Evolutionary conservation across 2,888 invertebrate genomes (phyloP), one percentile per base, ranked within the genome.

Genomic region (Trissolcus japonicus): DNA sequence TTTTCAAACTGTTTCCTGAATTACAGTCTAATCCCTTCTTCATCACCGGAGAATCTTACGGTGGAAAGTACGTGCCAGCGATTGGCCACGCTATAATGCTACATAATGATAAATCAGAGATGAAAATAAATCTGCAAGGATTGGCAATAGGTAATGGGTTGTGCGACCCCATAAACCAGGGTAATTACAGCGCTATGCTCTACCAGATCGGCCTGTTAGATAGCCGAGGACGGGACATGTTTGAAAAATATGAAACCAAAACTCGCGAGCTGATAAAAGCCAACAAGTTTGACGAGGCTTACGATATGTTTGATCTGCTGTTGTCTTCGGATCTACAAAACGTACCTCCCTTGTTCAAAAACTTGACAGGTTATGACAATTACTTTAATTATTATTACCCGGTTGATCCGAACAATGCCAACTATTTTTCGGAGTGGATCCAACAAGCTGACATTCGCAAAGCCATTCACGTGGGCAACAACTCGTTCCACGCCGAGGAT

Each of bases 1-100:
- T 98, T 87, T 97, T 96, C 87, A 91, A 93, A 79, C 86, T 98
- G 0, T 98, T 97, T 86, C 94, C 94, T 0, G 93, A 95, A 82
- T 90, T 94, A 29, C 92, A 92, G 83, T 85, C 90, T 0, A 94
- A 94, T 82, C 94, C 94, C 60, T 97, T 98, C 87, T 98, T 93
- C 90, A 92, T 96, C 0, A 94, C 95, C 0, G 98, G 98, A 0
- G 97, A 98, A 90, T 96, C 96, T 0, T 97, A 97, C 86, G 96
- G 93, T 51, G 97, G 97, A 0, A 93, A 93, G 86, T 94, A 94
- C 86, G 92, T 93, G 0, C 97, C 97, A 0, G 95, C 96, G 0
- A 88, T 95, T 59, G 92, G 93, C 0, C 93, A 94, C 85, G 92
- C 94, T 0, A 95, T 95, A 67, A 92, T 94, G 82, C 91, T 92